Conservation (phyloP, 2,113 vertebrate species). For the Cyrtonyx montezumae region DNA sequence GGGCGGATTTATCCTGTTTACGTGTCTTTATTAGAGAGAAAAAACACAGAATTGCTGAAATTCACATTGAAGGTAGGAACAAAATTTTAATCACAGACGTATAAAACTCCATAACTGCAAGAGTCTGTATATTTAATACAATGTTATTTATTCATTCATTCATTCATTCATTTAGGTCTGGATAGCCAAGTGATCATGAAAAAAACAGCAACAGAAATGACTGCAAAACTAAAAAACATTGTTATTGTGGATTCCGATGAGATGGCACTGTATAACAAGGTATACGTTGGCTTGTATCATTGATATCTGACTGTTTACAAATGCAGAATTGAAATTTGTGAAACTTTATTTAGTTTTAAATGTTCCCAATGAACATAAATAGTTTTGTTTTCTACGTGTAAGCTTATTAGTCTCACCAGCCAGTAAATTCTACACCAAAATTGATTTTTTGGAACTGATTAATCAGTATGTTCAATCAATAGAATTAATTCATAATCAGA, state of each 20-base stretch:
- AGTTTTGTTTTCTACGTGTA: background rate
- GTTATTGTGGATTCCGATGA: conserved; percentile 90
- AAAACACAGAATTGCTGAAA: conserved; percentile 90
- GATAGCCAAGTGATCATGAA: conserved; percentile 91
- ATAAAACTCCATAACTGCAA: background rate
- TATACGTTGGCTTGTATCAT: conserved; percentile 32
- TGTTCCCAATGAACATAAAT: too few species aligned
- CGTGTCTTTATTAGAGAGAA: conserved; percentile 92
- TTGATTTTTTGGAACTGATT: background rate
- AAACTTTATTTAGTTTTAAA: background rate
- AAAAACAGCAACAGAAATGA: conserved; percentile 85
- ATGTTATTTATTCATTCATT: background rate
- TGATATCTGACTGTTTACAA: background rate
- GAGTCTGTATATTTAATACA: background rate
- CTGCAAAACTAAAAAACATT: conserved; percentile 92
- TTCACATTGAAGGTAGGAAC: conserved; percentile 90
- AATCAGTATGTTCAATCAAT: background rate
- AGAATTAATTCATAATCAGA: background rate
- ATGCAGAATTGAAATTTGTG: background rate
- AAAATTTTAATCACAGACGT: background rate
- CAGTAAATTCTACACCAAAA: background rate
- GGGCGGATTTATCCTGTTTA: conserved; percentile 90
- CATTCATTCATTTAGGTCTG: conserved; percentile 79
- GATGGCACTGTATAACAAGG: conserved; percentile 93
- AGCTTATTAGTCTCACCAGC: background rate